These are phyloP conservation scores for Menura novaehollandiae DNA, from an alignment of 2,113 vertebrate species.

Conservation along the genomic window DNA sequence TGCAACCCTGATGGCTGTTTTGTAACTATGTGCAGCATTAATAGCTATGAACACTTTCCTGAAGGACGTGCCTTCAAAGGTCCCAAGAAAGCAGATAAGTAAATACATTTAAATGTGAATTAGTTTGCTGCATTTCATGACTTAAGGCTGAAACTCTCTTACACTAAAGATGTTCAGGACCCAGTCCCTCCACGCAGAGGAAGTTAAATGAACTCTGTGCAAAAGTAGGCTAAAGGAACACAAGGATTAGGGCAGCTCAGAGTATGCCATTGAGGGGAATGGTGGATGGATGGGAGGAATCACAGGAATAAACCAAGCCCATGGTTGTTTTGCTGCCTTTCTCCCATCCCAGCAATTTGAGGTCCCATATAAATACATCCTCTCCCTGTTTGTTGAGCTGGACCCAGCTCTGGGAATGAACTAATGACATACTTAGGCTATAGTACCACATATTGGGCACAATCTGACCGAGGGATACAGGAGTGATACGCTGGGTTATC, in stretches of 20 bases:
- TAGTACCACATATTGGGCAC: fast-evolving
- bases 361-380: not conserved
- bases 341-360: not conserved
- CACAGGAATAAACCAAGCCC: not conserved
- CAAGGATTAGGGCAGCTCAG: not conserved
- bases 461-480: not conserved
- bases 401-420: not conserved
- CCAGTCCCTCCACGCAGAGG: not conserved
- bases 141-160: not conserved
- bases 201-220: not conserved
- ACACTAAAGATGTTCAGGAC: not conserved
- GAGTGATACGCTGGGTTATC: fast-evolving
- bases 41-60: not conserved
- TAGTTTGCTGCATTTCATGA: not conserved
- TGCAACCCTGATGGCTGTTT: not conserved
- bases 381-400: not conserved
- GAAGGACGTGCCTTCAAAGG: not conserved
- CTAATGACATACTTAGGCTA: too few species aligned
- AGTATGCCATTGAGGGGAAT: not conserved
- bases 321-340: not conserved
- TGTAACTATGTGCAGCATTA: not conserved
- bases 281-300: not conserved
- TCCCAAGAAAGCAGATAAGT: not conserved
- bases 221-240: not conserved
- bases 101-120: not conserved